Evolutionary conservation across 2,113 vertebrate species (phyloP), one percentile per base, ranked within the genome.

Genomic region (Neolamprologus caudopunctatus): DNA sequence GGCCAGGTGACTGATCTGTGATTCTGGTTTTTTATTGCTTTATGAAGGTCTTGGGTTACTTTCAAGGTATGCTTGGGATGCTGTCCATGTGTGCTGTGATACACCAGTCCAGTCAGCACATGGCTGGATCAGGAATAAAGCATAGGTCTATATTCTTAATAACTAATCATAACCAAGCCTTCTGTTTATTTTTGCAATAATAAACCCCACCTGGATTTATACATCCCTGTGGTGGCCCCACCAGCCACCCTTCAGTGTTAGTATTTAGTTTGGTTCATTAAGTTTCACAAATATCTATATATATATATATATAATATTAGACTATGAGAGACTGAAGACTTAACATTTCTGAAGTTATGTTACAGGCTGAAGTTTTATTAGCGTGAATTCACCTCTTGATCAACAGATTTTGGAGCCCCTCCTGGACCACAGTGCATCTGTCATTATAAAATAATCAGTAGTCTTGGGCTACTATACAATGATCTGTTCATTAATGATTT

Each of bases 21-120:
- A 31, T 33, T 33, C 8, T 17, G 26, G 0, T 17, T 9, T 28
- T 31, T 61, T 17, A 3, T 61, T 61, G 16, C 26, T 61, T 61
- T 61, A 61, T 61, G 57, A 17, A 17, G 14, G 26, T 61, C 57
- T 61, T 61, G 57, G 57, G 0, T 61, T 61, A 61, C 57, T 61
- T 1, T 61, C 28, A 61, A 33, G 8, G 28, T 31, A 33, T 31
- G 26, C 0, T 61, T 63, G 28, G 28, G 16, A 63, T 11, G 16
- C 28, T 33, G 0, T 63, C 2, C 28, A 33, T 11, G 9, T 33
- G 5, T 19, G 2, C 58, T 19, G 28, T 19, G 28, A 31, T 31
- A 61, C 55, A 31, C 55, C 55, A 31, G 55, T 16, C 55, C 55
- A 58, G 26, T 58, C 55, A 58, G 55, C 26, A 17, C 8, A 58